Percentiles rank a stretch among this genome's conserved stretches.
These are phyloP conservation scores for Petaurus breviceps DNA, from an alignment of 2,113 vertebrate genomes.

Conservation along the genomic window DNA sequence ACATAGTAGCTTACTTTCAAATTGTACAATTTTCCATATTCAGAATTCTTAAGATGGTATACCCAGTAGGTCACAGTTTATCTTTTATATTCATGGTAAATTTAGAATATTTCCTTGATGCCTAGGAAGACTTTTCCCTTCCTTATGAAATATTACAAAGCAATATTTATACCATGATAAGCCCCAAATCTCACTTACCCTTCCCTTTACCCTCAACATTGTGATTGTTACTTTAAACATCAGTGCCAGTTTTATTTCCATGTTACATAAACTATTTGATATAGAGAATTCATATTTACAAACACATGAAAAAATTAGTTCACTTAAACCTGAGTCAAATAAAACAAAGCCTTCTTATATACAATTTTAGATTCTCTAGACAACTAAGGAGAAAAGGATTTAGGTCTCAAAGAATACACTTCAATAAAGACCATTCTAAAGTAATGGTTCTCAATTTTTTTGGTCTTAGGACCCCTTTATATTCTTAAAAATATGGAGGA, in stretches of 20 bases:
- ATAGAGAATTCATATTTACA: constrained; percentile 8
- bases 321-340: constrained; percentile 28
- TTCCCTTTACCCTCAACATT: constrained; percentile 14
- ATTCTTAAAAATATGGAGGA: background rate
- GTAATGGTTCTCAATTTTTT: background rate
- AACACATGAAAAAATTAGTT: constrained; percentile 46
- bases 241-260: background rate
- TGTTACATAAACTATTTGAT: background rate
- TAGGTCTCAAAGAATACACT: background rate
- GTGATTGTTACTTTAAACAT: background rate
- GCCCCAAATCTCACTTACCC: background rate
- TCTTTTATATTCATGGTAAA: constrained; percentile 22
- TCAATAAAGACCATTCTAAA: background rate
- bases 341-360: constrained; percentile 6
- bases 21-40: background rate
- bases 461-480: background rate
- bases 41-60: constrained; percentile 33
- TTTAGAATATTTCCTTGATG: background rate
- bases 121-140: background rate
- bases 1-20: background rate
- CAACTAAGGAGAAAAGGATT: background rate
- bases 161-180: background rate
- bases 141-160: constrained; percentile 37
- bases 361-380: background rate
- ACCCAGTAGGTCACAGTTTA: background rate